These are phyloP conservation scores for Dryococelus australis DNA, from an alignment of 2,888 invertebrate species.

Conservation along the genomic window DNA sequence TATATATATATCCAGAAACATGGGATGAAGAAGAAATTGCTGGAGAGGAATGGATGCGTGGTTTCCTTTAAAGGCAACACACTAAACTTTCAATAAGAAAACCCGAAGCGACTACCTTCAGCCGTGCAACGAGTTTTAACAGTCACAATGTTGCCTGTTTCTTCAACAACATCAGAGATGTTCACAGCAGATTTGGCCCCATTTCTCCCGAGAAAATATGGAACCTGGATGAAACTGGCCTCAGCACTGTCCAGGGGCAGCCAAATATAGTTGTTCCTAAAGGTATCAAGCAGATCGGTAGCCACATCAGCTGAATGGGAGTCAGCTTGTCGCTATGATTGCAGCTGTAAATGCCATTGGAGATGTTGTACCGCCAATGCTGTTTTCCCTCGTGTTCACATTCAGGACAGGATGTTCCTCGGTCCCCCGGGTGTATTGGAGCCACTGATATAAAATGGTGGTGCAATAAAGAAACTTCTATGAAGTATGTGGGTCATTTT, in stretches of 20 bases:
- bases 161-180: slow-evolving; percentile 1
- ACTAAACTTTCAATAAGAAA: slow-evolving; percentile 1
- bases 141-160: slow-evolving; percentile 9
- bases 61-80: not conserved
- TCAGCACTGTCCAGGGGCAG: slow-evolving; percentile 28
- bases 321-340: slow-evolving; percentile 26
- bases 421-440: slow-evolving; percentile 26
- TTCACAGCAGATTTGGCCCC: slow-evolving; percentile 13
- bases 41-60: slow-evolving; percentile 45
- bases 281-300: slow-evolving; percentile 8
- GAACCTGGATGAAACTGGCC: slow-evolving; percentile 25
- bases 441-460: slow-evolving; percentile 27
- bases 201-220: slow-evolving; percentile 28
- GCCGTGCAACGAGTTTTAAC: not conserved
- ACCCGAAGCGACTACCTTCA: not conserved
- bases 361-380: slow-evolving; percentile 27
- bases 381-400: slow-evolving; percentile 30
- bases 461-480: slow-evolving; percentile 1
- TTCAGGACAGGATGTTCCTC: slow-evolving; percentile 21
- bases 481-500: slow-evolving; percentile 17
- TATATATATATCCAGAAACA: slow-evolving; percentile 33
- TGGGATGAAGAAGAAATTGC: slow-evolving; percentile 47
- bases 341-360: slow-evolving; percentile 31
- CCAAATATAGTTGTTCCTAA: slow-evolving; percentile 23
- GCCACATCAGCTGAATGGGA: slow-evolving; percentile 29